Evolutionary conservation across 2,797 vertebrate genomes (phyloP), one percentile per base, ranked within the genome.

Genomic region (Hydrocynus forskahlii): DNA sequence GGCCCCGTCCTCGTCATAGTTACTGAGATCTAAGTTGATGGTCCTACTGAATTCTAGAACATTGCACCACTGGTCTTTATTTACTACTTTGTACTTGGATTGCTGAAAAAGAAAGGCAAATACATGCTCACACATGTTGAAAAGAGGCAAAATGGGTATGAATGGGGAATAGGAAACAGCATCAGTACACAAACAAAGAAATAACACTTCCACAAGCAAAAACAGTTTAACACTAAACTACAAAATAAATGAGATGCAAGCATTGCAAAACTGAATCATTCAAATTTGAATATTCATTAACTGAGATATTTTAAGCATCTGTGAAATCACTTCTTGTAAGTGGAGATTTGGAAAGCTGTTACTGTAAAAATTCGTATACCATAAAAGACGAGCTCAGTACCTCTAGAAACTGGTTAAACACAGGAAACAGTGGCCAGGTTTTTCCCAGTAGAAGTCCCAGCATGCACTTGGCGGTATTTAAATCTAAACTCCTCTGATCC

Each of bases 51-150:
- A 99, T 92, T 99, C 98, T 91, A 99, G 95, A 90, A 99, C 98
- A 9, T 99, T 99, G 93, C 98, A 99, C 98, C 98, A 99, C 80
- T 99, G 98, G 95, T 99, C 98, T 96, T 99, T 99, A 94, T 99
- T 99, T 94, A 99, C 97, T 88, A 99, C 98, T 96, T 99, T 99
- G 87, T 99, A 99, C 94, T 99, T 99, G 82, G 98, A 99, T 95
- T 99, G 98, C 98, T 99, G 93, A 75, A 81, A 89, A 84, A 88
- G n/a, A 78, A 79, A 81, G 54, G 10, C 10, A 82, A 2, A 72
- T 66, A 0, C 0, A 50, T 45, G 38, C 6, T 43, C 29, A 59
- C 64, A 57, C 21, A 59, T 23, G n/a, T 1, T 68, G 66, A 68
- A 6, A 1, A 48, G 10, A 23, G 43, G 10, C 16, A 0, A 52